Base-by-base conservation (phyloP, 2,797 vertebrate species). In the Sebastes hubbsi region DNA sequence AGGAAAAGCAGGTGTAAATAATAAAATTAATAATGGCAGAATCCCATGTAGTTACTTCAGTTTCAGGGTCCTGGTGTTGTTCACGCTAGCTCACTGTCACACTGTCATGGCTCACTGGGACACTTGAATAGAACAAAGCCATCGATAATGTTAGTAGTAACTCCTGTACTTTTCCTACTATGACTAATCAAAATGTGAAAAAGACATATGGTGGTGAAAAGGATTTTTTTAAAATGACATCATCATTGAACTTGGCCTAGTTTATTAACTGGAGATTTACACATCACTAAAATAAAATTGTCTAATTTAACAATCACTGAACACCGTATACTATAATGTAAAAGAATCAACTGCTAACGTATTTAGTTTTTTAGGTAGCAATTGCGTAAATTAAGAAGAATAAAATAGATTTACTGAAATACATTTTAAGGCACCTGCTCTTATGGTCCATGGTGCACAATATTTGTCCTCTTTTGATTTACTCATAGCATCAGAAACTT, bases 391-490 rank as follows among this genome's bases (percentile, higher is more conserved):
- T 79, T 38, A 54, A 59, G 18, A 75, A 52, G 25, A 84, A 74
- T 5, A 75, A 60, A n/a, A 18, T 61, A 10, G 58, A 74, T 78
- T 67, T 74, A 58, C 36, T 72, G 29, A 75, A 63, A 71, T 77
- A 67, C 62, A 75, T 78, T 56, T 76, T 11, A 55, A 72, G 72
- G 62, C 80, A 90, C 82, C 81, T 91, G 85, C 58, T 85, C 22
- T 55, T 32, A 24, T 70, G 70, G 36, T 70, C 69, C 55, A 34
- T n/a, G 20, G 49, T 76, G 86, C 32, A 75, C 72, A 73, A 3
- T 73, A 77, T 86, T 76, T 67, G 75, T 83, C 73, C 68, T 72
- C 72, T 74, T 83, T 83, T 85, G 76, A 87, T 89, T 91, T 89
- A 87, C 59, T 83, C 77, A 38, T 24, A 24, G 13, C 10, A 34